Evolutionary conservation across 2,797 vertebrate species (phyloP), one percentile per base, ranked within the genome.

Genomic region (Pyrocephalus nanus): DNA sequence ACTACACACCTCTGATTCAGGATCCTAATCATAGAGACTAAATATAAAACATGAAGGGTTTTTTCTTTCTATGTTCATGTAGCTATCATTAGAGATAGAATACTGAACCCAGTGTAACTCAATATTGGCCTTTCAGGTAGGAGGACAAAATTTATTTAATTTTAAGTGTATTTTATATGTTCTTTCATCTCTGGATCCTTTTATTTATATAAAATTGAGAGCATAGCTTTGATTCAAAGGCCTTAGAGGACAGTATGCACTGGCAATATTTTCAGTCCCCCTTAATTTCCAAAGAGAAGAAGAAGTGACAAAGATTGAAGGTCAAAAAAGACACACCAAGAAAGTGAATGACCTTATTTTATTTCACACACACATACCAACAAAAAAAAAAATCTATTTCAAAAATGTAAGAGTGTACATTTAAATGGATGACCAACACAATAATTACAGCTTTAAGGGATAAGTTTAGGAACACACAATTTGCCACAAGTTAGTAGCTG

Each of bases 41-140:
- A 50, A 5, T 38, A 65, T 16, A 34, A 92, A 67, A 62, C 1
- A 0, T 19, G 8, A 57, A 5, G 6, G 0, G 0, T 22, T 62
- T 61, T 71, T 61, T 7, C 13, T 9, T 70, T 12, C 29, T 58
- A 2, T 45, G 22, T 4, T 50, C 50, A 4, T 25, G 15, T 12
- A 9, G 4, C 7, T 78, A 36, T 42, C 23, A 26, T 32, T 15
- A 84, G 30, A 66, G 23, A 58, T 2, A 74, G 15, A 64, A 50
- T 34, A 17, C 14, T 32, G 4, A n/a, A 42, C n/a, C 58, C 20
- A 14, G 8, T 5, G 8, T 64, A 58, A 60, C 3, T 38, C 0
- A 1, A 8, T 47, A 45, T 11, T 23, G 9, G 1, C 2, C n/a
- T 55, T 88, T 54, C 12, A 34, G 13, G 53, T 62, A 45, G 20